Evolutionary conservation across 1,140 invertebrate genomes (phyloP), one percentile per base, ranked within the genome.

Genomic region (Popillia japonica): DNA sequence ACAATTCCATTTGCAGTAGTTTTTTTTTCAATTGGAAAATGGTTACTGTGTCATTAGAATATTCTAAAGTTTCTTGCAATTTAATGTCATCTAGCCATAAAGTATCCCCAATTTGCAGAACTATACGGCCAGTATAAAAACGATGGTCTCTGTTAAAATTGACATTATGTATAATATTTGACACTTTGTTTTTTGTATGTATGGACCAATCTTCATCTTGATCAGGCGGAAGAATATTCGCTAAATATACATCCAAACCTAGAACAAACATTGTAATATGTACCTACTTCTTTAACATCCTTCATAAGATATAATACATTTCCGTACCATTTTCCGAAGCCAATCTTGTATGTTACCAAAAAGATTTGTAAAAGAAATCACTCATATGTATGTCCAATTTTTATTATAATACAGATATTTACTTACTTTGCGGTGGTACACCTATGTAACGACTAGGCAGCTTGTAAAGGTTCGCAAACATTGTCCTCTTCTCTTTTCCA

Each of bases 151-250:
- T 22, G 8, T 20, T 55, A 7, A 17, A 20, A n/a, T 34, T 17
- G 10, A 22, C 75, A n/a, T 14, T 34, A 14, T 55, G 23, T 48
- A 76, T 27, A 23, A 76, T 76, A 42, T 55, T 17, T 48, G 14
- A 8, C 1, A 55, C 75, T 76, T 76, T 44, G 4, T 48, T 41
- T 55, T 76, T 76, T 3, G 9, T 48, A 17, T 6, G 23, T 6
- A 27, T 8, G 9, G 10, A 34, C 42, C 44, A 76, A 10, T 73
- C 72, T 23, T 79, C 77, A 64, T 85, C 84, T 48, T 79, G 40
- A 59, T 78, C 79, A 8, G 81, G 83, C 14, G 84, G 84, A 22
- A 82, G 78, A 23, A 82, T 77, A 79, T 84, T 85, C 11, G 81
- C 82, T 14, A 85, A 68, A 74, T 82, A 79, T 2, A 80, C 77